Conservation (phyloP, 2,888 invertebrate genomes). For the Exocentrus adspersus region DNA sequence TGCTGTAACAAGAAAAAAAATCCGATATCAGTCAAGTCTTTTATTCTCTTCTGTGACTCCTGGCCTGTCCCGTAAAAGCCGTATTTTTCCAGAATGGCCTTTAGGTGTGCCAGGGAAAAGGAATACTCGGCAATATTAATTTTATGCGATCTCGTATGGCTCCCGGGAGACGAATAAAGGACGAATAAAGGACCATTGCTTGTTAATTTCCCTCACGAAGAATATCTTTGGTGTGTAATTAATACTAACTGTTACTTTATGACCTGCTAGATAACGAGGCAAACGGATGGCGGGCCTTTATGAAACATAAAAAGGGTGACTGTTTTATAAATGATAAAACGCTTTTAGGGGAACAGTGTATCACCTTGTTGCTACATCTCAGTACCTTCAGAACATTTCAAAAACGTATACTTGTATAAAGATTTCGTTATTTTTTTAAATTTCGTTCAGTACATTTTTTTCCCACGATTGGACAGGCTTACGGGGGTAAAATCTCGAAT, state of each 20-base stretch:
- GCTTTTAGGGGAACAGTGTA: background rate
- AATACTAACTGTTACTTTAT: slow-evolving; percentile 45
- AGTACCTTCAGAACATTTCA: no score
- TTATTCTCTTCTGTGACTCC: background rate
- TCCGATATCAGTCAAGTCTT: no score
- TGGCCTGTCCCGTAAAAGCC: background rate
- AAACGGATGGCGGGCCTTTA: slow-evolving; percentile 1
- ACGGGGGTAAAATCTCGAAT: no score
- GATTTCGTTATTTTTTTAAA: no score
- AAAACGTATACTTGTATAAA: no score
- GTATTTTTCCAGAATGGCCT: background rate
- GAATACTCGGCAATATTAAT: slow-evolving; percentile 13
- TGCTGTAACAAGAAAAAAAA: no score
- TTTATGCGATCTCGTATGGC: slow-evolving; percentile 11
- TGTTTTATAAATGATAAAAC: no score
- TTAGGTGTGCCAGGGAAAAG: slow-evolving; percentile 7
- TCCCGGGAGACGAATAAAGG: slow-evolving; percentile 45
- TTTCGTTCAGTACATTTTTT: no score
- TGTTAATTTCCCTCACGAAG: slow-evolving; percentile 53
- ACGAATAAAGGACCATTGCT: slow-evolving; percentile 44
- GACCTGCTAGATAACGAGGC: slow-evolving; percentile 29
- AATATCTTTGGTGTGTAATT: slow-evolving; percentile 52
- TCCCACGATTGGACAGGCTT: no score
- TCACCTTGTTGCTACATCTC: no score
- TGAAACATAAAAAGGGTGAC: background rate